Base-by-base conservation (phyloP, 53 echinoderm and acorn worm genomes). In the Holothuria leucospilota region DNA sequence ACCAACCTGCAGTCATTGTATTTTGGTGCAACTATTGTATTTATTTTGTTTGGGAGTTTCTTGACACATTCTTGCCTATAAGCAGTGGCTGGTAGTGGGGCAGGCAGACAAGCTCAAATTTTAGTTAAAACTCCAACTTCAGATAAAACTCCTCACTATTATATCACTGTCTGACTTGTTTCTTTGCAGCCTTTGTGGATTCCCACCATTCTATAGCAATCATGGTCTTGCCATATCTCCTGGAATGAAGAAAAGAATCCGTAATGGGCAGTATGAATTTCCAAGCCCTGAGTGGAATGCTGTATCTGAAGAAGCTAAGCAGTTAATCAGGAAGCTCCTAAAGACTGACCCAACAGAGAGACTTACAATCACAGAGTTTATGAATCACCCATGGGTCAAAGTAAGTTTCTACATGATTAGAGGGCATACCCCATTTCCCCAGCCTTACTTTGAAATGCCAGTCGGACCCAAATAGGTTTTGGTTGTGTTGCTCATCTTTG, bases 151-250 rank as follows among this genome's bases (percentile, higher is more conserved):
- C 4, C 0, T 18, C 56, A 16, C 8, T 16, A 56, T 56, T 56
- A 56, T 9, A 56, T 56, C 16, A 16, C 15, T 5, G 1, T 56
- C 56, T 16, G 0, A 2, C 56, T 56, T 18, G 56, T 30, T 42
- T 23, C 49, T 40, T 40, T 23, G 20, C 67, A 98, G 98, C 73
- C 72, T 98, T 62, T 98, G 98, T 78, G 98, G 98, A 27, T 98
- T 98, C 83, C 98, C 98, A 27, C 98, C 98, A 38, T 98, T 98
- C 93, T 98, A 98, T 88, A 98, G 98, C 87, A 98, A 98, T 70
- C 98, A 98, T 69, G 98, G 98, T 40, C 90, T 95, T 87, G 95
- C 98, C 84, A 98, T 98, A 23, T 98, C 98, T 20, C 98, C 98
- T 0, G 98, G 98, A 29, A 98, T 98, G 98, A 98, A 98, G 89